Conservation (phyloP, 1,140 invertebrate species). For the Paramacrobiotus metropolitanus region DNA sequence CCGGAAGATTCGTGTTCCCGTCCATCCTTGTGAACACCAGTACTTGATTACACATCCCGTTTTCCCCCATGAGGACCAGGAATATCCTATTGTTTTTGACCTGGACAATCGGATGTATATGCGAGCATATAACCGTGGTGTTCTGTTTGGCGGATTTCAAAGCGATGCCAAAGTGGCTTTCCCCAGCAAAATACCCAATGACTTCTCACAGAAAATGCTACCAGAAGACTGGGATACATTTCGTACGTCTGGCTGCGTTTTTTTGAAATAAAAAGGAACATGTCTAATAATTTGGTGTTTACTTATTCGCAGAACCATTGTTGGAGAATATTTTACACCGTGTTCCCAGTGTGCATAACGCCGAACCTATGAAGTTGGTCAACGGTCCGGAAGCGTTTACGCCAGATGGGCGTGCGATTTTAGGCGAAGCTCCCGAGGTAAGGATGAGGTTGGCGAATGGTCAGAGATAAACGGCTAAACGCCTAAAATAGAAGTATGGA, state of each 20-base stretch:
- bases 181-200: background rate
- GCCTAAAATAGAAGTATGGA: no score
- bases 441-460: no score
- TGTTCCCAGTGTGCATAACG: slow-evolving; percentile 44
- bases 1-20: slow-evolving; percentile 26
- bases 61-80: background rate
- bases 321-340: slow-evolving; percentile 58
- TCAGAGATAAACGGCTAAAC: no score
- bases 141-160: background rate
- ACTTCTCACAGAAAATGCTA: background rate
- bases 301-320: slow-evolving; percentile 26
- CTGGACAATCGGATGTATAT: background rate
- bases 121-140: background rate
- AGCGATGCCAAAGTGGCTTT: background rate
- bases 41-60: slow-evolving; percentile 28
- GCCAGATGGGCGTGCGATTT: slow-evolving; percentile 35
- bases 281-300: background rate
- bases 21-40: slow-evolving; percentile 31
- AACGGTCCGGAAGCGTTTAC: slow-evolving; percentile 83
- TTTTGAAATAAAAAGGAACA: background rate
- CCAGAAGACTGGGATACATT: background rate
- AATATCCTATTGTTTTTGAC: background rate
- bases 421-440: slow-evolving; percentile 75
- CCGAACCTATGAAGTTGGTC: slow-evolving; percentile 44
- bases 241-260: background rate